phyloP scores from a whole-genome alignment of 2,888 invertebrate species.

The Parelbella ahira region DNA sequence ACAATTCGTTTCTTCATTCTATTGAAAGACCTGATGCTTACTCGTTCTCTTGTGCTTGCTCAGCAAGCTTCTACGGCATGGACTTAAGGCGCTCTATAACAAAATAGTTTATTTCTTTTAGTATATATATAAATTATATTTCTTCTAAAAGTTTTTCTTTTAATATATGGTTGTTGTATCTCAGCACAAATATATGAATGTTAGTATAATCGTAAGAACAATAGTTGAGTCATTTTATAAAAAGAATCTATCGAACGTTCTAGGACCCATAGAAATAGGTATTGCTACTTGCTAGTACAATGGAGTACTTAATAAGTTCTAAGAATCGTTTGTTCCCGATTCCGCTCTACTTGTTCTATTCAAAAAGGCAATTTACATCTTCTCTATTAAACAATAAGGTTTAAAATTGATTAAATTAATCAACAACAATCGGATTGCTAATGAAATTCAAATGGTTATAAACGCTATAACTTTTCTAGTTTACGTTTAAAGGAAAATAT shows the following conservation, averaged over 20 bases:
- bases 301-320: slow-evolving; percentile 2
- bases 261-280: neutral
- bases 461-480: neutral
- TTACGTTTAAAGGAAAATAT: neutral
- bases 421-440: neutral
- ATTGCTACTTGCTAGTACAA: neutral
- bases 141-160: too few species aligned
- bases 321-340: slow-evolving; percentile 1
- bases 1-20: too few species aligned
- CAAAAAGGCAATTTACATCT: neutral
- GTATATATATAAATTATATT: too few species aligned
- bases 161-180: too few species aligned
- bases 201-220: too few species aligned
- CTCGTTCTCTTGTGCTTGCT: too few species aligned
- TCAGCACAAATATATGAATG: too few species aligned
- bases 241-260: neutral
- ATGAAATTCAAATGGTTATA: slow-evolving; percentile 5
- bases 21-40: too few species aligned
- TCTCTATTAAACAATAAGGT: neutral
- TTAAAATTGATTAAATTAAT: neutral
- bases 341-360: neutral
- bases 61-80: too few species aligned
- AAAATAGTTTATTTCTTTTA: too few species aligned
- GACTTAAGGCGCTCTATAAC: too few species aligned
- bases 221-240: too few species aligned